Evolutionary conservation across 2,113 vertebrate genomes (phyloP).

Genomic region (Anguilla rostrata): DNA sequence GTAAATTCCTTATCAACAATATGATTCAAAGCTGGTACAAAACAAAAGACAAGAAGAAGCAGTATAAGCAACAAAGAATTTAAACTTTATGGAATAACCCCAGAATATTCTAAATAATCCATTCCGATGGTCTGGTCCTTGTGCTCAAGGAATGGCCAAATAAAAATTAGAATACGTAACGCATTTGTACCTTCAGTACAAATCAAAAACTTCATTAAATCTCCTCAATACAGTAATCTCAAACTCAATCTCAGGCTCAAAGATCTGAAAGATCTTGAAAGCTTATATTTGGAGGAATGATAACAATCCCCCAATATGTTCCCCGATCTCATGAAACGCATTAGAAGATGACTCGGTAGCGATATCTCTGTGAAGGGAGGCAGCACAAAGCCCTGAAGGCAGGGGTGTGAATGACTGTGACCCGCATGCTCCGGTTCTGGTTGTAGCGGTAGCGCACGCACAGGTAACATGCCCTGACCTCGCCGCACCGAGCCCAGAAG

Average conservation of each 20-base stretch:
- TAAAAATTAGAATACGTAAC: neutral
- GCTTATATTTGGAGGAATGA: no score
- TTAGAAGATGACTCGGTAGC: no score
- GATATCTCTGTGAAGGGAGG: no score
- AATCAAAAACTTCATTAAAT: no score
- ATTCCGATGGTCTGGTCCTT: neutral
- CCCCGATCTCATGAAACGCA: no score
- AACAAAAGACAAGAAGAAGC: neutral
- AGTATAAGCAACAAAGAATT: no score
- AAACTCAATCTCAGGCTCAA: no score
- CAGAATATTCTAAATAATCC: neutral
- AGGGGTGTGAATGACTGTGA: neutral
- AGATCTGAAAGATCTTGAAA: no score
- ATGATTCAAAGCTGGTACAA: neutral
- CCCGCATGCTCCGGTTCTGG: neutral
- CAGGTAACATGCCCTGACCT: neutral
- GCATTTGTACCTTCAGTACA: no score
- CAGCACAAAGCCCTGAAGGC: neutral
- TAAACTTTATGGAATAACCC: neutral
- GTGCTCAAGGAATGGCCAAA: neutral
- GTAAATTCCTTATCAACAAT: constrained; percentile 57
- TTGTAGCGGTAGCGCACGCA: no score
- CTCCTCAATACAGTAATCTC: no score
- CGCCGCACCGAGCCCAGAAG: neutral
- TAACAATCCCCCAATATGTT: no score